phyloP scores from a whole-genome alignment of 1,140 invertebrate genomes.

The Trypoxylus dichotomus region DNA sequence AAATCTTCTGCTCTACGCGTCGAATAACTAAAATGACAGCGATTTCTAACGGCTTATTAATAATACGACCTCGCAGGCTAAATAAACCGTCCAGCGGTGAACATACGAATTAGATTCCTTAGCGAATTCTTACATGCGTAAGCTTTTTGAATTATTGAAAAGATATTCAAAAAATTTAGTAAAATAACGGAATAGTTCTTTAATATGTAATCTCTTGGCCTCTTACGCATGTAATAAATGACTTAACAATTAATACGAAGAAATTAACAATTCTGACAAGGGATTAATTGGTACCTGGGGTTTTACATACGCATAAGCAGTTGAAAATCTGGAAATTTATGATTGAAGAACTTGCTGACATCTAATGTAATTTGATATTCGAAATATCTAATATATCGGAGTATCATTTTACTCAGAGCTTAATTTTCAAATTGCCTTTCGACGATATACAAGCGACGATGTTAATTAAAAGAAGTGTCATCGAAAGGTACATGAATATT shows the following conservation, averaged over 20 bases:
- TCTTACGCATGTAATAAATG: neutral
- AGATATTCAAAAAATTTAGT: neutral
- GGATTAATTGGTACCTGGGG: slow-evolving; percentile 13
- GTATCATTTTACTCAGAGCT: neutral
- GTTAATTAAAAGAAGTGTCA: slow-evolving; percentile 9
- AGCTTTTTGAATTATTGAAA: neutral
- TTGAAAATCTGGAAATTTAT: neutral
- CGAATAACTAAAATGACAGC: neutral
- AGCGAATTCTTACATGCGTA: neutral
- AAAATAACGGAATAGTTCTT: neutral
- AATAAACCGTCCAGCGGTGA: neutral
- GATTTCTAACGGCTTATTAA: neutral
- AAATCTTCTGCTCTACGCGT: neutral
- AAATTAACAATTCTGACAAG: slow-evolving; percentile 14
- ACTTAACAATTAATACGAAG: neutral
- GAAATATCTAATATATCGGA: neutral
- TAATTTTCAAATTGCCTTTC: neutral
- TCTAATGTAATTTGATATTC: slow-evolving; percentile 15
- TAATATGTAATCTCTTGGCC: too few relatives aligned
- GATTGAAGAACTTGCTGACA: slow-evolving; percentile 14
- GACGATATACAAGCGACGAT: neutral
- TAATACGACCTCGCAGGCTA: neutral
- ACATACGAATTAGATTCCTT: neutral
- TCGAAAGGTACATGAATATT: neutral
- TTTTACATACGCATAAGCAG: neutral